Conservation (phyloP, 2,113 vertebrate genomes). For the Sander vitreus region DNA sequence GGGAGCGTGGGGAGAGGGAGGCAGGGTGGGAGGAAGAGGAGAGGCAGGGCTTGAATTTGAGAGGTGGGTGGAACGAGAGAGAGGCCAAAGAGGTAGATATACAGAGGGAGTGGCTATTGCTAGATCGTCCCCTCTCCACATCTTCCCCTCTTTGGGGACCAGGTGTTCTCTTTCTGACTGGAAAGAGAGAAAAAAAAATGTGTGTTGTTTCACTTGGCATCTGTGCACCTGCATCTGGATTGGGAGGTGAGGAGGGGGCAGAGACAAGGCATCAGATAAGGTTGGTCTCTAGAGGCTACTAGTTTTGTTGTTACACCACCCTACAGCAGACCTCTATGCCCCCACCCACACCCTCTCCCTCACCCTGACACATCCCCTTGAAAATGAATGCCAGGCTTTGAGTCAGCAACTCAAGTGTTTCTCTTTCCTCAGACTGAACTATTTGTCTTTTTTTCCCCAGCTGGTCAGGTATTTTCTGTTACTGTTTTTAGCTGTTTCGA, state of each 20-base stretch:
- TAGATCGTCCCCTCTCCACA: conserved; percentile 1
- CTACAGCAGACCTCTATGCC: conserved; percentile 64
- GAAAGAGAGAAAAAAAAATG: conserved; percentile 38
- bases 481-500: conserved; percentile 26
- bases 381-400: conserved; percentile 71
- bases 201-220: conserved; percentile 77
- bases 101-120: conserved; percentile 38
- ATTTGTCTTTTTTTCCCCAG: conserved; percentile 12
- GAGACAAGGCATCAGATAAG: conserved; percentile 74
- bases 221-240: conserved; percentile 79
- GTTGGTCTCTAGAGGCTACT: conserved; percentile 68
- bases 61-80: conserved; percentile 25
- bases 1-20: neutral
- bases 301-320: conserved; percentile 68
- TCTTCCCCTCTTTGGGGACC: conserved; percentile 58
- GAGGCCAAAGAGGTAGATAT: conserved; percentile 27
- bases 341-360: conserved; percentile 50
- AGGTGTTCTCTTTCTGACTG: conserved; percentile 71
- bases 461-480: conserved; percentile 52
- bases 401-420: conserved; percentile 68
- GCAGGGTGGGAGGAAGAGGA: neutral
- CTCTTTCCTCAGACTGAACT: conserved; percentile 23
- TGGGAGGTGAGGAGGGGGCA: conserved; percentile 64
- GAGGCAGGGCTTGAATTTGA: conserved; percentile 18
- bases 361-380: conserved; percentile 60